Evolutionary conservation across 1,140 invertebrate species (phyloP).

Genomic region (Procambarus clarkii): DNA sequence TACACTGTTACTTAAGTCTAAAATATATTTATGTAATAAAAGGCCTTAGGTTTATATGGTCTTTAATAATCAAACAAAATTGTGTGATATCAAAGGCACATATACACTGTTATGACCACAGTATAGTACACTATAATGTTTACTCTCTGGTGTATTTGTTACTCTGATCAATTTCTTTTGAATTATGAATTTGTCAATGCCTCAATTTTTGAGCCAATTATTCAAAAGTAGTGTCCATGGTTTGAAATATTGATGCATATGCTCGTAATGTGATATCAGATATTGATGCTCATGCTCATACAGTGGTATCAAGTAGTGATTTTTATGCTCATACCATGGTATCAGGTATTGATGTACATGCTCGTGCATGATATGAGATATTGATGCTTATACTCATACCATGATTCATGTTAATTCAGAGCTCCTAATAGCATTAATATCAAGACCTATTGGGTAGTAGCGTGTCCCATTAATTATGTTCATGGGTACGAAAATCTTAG

Average conservation of each 20-base stretch:
- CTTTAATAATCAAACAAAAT: constrained; percentile 3
- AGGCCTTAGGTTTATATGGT: neutral
- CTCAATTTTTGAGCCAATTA: neutral
- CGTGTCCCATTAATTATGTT: neutral
- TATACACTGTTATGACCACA: neutral
- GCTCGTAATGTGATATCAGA: neutral
- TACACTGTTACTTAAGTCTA: neutral
- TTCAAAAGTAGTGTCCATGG: neutral
- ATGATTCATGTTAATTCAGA: neutral
- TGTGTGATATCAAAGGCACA: neutral
- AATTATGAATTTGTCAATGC: neutral
- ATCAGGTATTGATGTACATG: no score
- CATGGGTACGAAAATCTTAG: neutral
- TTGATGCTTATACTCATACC: neutral
- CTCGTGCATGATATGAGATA: neutral
- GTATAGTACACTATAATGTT: neutral
- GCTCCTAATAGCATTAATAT: neutral
- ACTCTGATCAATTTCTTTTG: neutral
- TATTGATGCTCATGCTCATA: neutral
- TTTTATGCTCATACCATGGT: neutral
- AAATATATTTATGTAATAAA: neutral
- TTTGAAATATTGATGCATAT: neutral
- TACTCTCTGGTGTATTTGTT: neutral
- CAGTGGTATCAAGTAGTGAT: neutral
- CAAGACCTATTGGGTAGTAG: neutral